Conservation (phyloP, 1,140 invertebrate genomes). For the Drosophila murphyi region DNA sequence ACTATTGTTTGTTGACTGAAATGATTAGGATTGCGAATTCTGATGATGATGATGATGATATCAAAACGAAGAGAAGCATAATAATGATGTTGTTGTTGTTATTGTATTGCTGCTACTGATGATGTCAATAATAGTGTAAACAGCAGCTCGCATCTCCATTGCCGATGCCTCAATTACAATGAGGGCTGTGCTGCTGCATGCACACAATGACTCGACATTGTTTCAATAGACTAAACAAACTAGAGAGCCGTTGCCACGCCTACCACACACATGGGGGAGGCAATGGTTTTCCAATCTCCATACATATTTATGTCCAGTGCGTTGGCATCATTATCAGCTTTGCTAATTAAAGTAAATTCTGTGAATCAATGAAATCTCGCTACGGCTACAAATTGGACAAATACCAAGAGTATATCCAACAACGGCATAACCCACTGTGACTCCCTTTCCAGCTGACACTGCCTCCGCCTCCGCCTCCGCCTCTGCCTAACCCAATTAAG, state of each 20-base stretch:
- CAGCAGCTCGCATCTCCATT: constrained; percentile 59
- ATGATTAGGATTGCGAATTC: constrained; percentile 19
- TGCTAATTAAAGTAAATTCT: constrained; percentile 81
- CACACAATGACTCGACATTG: constrained; percentile 68
- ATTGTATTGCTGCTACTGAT: constrained; percentile 30
- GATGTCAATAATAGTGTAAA: constrained; percentile 71
- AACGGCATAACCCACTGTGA: constrained; percentile 1
- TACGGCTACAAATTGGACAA: constrained; percentile 31
- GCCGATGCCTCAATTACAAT: constrained; percentile 13
- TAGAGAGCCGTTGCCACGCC: constrained; percentile 35
- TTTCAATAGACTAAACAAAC: constrained; percentile 73
- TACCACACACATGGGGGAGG: background rate
- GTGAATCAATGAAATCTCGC: constrained; percentile 59
- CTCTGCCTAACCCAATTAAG: too few species aligned
- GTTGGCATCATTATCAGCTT: constrained; percentile 42
- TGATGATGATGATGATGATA: constrained; percentile 45
- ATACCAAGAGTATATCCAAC: constrained; percentile 11
- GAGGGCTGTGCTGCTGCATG: constrained; percentile 5
- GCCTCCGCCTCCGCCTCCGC: too few species aligned
- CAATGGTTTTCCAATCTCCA: background rate
- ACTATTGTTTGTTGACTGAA: constrained; percentile 37
- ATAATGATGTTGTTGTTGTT: constrained; percentile 22
- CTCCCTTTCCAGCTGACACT: background rate
- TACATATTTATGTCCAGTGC: constrained; percentile 2
- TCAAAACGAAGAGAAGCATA: constrained; percentile 30